Conservation (phyloP, 2,888 invertebrate genomes). For the Cosmorhoe ocellata region DNA sequence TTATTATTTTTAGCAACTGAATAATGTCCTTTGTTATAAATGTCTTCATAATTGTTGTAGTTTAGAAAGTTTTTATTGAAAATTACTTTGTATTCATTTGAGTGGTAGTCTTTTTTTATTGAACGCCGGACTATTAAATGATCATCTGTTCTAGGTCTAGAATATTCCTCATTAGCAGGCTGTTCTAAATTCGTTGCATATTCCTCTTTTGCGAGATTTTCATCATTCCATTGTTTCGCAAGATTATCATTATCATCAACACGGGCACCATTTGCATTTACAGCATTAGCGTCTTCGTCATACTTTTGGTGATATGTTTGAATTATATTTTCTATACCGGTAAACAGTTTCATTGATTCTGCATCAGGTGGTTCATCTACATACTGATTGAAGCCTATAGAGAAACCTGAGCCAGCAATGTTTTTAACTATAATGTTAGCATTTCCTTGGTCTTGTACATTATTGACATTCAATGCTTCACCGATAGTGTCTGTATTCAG, state of each 20-base stretch:
- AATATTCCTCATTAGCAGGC: slow-evolving; percentile 21
- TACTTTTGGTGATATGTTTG: slow-evolving; percentile 58
- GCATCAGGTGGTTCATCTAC: slow-evolving; percentile 62
- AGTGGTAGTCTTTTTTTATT: slow-evolving; percentile 45
- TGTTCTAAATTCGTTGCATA: not conserved
- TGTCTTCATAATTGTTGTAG: slow-evolving; percentile 48
- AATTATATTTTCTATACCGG: slow-evolving; percentile 61
- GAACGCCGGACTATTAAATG: slow-evolving; percentile 47
- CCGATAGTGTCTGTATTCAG: slow-evolving; percentile 47
- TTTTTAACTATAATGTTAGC: slow-evolving; percentile 62
- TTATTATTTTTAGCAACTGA: slow-evolving; percentile 18
- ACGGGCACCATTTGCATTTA: slow-evolving; percentile 22
- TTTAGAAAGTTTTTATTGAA: slow-evolving; percentile 44
- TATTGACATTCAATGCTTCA: slow-evolving; percentile 35
- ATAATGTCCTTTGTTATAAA: slow-evolving; percentile 33
- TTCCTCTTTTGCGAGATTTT: slow-evolving; percentile 2
- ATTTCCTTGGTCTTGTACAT: slow-evolving; percentile 50
- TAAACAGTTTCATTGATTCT: slow-evolving; percentile 62
- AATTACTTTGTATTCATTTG: slow-evolving; percentile 52
- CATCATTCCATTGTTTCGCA: too few relatives aligned
- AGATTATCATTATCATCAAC: too few relatives aligned
- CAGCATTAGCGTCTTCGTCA: slow-evolving; percentile 31
- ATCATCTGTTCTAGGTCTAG: slow-evolving; percentile 20
- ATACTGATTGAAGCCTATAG: slow-evolving; percentile 69
- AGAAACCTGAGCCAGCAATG: slow-evolving; percentile 65